Conservation (phyloP, 2,113 vertebrate genomes). For the Galemys pyrenaicus region DNA sequence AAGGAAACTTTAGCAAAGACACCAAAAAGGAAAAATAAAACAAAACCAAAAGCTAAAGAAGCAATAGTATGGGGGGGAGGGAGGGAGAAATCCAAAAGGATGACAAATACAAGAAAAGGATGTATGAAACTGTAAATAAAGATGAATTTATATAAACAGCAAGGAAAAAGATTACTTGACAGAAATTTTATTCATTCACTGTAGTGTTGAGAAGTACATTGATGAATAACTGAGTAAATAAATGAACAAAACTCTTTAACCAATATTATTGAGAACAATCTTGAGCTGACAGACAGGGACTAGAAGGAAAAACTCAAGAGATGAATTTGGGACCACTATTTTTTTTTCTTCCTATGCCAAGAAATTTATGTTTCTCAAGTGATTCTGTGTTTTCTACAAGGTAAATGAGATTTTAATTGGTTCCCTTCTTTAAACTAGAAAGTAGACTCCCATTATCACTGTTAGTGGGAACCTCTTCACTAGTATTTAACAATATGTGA, state of each 20-base stretch:
- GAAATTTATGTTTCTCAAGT: constrained; percentile 30
- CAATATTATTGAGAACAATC: not conserved
- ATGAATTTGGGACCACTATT: not conserved
- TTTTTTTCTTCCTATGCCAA: not conserved
- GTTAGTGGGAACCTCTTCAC: not conserved
- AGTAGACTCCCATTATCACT: not conserved
- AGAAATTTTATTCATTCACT: not conserved
- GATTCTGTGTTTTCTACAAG: constrained; percentile 22
- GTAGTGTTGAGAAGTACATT: not conserved
- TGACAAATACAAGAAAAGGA: constrained; percentile 4
- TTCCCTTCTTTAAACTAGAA: constrained; percentile 29
- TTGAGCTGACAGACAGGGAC: not conserved
- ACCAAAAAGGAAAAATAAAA: not conserved
- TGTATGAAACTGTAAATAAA: constrained; percentile 18
- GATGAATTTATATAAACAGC: not conserved
- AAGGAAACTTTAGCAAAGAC: not conserved
- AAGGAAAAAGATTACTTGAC: not conserved
- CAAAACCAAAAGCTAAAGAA: not conserved
- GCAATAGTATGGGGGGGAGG: not conserved
- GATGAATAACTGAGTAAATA: not conserved
- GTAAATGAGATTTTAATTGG: constrained; percentile 54
- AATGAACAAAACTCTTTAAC: not conserved
- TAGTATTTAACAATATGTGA: not conserved
- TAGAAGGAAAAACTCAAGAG: not conserved
- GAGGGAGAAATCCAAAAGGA: not conserved